Conservation (phyloP, 1,140 invertebrate species). For the Cardiocondyla obscurior region DNA sequence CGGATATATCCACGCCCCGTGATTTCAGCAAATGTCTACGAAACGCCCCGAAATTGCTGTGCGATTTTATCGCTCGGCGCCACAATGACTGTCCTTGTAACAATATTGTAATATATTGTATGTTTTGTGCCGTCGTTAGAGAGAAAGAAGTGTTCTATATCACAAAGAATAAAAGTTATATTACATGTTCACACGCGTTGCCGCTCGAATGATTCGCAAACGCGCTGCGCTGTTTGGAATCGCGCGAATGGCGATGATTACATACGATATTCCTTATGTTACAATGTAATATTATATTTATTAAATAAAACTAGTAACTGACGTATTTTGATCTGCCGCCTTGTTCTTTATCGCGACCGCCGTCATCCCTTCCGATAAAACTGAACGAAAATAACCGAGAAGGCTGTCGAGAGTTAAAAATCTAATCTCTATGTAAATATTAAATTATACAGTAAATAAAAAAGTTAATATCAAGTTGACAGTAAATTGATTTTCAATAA, state of each 20-base stretch:
- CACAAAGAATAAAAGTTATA: conserved; percentile 63
- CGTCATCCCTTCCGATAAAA: conserved; percentile 54
- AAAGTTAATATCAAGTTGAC: no score
- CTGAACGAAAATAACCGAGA: conserved; percentile 59
- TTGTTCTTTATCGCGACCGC: conserved; percentile 54
- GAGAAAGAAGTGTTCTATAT: conserved; percentile 61
- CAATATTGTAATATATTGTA: conserved; percentile 69
- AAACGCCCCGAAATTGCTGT: conserved; percentile 1
- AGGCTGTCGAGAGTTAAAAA: conserved; percentile 21
- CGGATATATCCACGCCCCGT: background rate
- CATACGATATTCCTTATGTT: conserved; percentile 73
- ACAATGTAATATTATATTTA: conserved; percentile 78
- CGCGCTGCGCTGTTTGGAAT: conserved; percentile 11
- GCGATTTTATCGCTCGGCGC: background rate
- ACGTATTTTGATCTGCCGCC: conserved; percentile 69
- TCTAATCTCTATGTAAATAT: conserved; percentile 21
- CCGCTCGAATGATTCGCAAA: conserved; percentile 54
- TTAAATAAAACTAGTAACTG: conserved; percentile 77
- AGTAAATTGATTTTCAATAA: no score
- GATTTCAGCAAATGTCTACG: conserved; percentile 15
- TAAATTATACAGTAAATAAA: no score
- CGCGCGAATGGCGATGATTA: conserved; percentile 59
- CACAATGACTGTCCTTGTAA: conserved; percentile 64
- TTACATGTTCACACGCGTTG: conserved; percentile 56
- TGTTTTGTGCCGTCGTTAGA: conserved; percentile 73